phyloP scores from a whole-genome alignment of 2,888 invertebrate genomes.

The Lasioglossum leucozonium region DNA sequence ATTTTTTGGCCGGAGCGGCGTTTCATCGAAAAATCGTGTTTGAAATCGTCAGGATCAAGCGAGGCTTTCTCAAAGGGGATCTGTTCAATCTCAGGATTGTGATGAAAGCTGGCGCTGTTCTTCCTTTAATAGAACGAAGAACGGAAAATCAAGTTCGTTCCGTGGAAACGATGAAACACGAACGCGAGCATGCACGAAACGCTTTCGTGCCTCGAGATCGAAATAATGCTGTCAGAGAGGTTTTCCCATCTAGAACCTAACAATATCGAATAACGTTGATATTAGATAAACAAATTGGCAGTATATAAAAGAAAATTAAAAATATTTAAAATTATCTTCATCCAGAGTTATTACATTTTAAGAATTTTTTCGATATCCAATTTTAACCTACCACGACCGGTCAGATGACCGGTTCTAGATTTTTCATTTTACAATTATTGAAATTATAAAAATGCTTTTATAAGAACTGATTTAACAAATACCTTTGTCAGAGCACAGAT shows the following conservation, averaged over 20 bases:
- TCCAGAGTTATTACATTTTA: background rate
- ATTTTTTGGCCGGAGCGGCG: conserved; percentile 19
- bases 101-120: conserved; percentile 44
- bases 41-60: conserved; percentile 29
- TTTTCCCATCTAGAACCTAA: background rate
- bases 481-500: too few species aligned
- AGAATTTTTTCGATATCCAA: background rate
- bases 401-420: too few species aligned
- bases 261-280: background rate
- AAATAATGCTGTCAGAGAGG: background rate
- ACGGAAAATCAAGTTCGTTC: background rate
- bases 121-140: background rate
- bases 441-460: too few species aligned
- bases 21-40: conserved; percentile 45
- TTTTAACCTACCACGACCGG: too few species aligned
- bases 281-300: background rate
- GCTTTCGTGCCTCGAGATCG: background rate
- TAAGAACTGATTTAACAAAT: too few species aligned
- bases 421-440: too few species aligned
- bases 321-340: background rate
- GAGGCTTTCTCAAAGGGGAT: conserved; percentile 46
- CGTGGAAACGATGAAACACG: background rate
- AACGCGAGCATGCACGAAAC: background rate
- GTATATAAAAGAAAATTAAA: background rate
- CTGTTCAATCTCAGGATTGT: conserved; percentile 35